Percentiles rank a stretch among this genome's conserved stretches.
These are phyloP conservation scores for Cecropterus lyciades DNA, from an alignment of 1,140 invertebrate species.

Conservation along the genomic window DNA sequence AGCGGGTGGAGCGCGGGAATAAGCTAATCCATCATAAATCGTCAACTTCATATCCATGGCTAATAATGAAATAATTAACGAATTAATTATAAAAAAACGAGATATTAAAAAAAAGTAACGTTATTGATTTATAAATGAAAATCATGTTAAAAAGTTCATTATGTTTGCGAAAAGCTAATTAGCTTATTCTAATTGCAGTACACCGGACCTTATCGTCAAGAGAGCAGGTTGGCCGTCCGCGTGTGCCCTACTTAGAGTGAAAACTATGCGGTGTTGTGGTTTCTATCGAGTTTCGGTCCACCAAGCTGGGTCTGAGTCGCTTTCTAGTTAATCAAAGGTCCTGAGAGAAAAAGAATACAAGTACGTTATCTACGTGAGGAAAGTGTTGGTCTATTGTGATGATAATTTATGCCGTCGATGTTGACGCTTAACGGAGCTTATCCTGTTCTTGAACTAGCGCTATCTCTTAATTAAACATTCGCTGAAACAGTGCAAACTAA, in stretches of 20 bases:
- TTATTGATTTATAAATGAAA: too few species aligned
- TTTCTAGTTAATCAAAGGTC: slow-evolving; percentile 57
- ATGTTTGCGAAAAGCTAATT: not conserved
- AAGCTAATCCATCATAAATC: too few species aligned
- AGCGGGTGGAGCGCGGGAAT: too few species aligned
- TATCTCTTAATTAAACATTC: not conserved
- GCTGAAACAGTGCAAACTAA: not conserved
- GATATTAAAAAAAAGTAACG: too few species aligned
- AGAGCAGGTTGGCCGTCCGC: slow-evolving; percentile 60
- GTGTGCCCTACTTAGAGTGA: slow-evolving; percentile 70
- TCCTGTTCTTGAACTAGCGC: not conserved
- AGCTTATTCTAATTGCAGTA: slow-evolving; percentile 20
- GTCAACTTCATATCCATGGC: too few species aligned
- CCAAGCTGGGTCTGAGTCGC: slow-evolving; percentile 54
- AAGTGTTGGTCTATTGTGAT: slow-evolving; percentile 8
- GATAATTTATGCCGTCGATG: not conserved
- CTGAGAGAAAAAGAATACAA: slow-evolving; percentile 33
- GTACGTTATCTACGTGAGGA: slow-evolving; percentile 17
- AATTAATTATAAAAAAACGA: too few species aligned
- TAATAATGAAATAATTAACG: too few species aligned
- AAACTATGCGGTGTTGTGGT: slow-evolving; percentile 69
- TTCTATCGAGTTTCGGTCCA: slow-evolving; percentile 76
- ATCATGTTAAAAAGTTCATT: not conserved
- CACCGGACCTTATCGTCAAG: slow-evolving; percentile 51
- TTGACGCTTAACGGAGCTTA: not conserved